Percentiles rank a stretch among this genome's conserved stretches.
These are phyloP conservation scores for Drosophila melanocephala DNA, from an alignment of 2,888 invertebrate species.

Conservation along the genomic window DNA sequence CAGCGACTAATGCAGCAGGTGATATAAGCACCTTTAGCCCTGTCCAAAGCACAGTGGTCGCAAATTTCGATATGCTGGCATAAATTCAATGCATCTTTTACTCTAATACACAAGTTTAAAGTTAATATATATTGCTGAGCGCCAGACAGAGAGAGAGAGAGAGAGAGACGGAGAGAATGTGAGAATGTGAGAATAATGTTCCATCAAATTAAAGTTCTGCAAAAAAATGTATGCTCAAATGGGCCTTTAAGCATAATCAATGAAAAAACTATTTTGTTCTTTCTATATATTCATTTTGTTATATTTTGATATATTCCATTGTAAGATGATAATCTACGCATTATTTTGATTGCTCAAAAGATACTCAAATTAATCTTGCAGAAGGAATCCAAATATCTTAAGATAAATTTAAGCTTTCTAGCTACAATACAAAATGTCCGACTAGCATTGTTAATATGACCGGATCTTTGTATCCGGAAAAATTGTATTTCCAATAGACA, in stretches of 20 bases:
- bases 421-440: no score
- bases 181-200: no score
- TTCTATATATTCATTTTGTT: neutral
- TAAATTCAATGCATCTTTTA: neutral
- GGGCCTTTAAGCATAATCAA: neutral
- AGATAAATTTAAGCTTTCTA: no score
- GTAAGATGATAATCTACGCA: neutral
- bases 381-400: neutral
- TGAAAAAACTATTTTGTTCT: neutral
- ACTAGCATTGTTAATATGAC: neutral
- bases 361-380: neutral
- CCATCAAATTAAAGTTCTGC: no score
- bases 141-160: no score
- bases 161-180: no score
- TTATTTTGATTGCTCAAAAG: neutral
- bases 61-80: neutral
- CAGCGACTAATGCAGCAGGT: slow-evolving; percentile 48
- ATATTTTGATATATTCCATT: neutral
- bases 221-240: neutral
- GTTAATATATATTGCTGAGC: neutral
- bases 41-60: neutral
- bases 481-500: neutral
- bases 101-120: neutral
- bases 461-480: neutral
- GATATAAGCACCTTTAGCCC: slow-evolving; percentile 3